phyloP scores from a whole-genome alignment of 2,113 vertebrate genomes.

The Sinocyclocheilus grahami region DNA sequence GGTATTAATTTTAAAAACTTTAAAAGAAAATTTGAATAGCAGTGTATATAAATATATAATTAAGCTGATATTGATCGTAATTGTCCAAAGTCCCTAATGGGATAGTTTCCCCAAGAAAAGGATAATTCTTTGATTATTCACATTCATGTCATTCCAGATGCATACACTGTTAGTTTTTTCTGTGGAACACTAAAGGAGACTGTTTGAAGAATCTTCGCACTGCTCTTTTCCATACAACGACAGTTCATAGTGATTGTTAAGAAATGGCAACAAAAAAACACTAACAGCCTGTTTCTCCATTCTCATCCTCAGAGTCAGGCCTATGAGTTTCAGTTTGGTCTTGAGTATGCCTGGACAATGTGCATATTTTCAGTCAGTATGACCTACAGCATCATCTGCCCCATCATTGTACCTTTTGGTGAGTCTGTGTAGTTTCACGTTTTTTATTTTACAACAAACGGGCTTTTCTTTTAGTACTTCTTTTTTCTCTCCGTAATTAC shows the following conservation, averaged over 20 bases:
- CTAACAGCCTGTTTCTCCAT: not conserved
- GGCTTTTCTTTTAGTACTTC: not conserved
- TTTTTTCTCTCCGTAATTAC: not conserved
- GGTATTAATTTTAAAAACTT: too few species aligned
- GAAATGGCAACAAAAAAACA: not conserved
- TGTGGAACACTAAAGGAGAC: not conserved
- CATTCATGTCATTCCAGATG: not conserved
- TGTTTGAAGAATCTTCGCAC: not conserved
- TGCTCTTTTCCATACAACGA: not conserved
- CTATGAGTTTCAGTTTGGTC: conserved; percentile 93
- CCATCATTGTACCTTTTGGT: conserved; percentile 96
- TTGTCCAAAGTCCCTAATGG: too few species aligned
- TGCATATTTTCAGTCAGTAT: conserved; percentile 93
- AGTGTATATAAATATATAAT: too few species aligned
- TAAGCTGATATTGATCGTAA: too few species aligned
- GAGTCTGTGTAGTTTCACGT: conserved; percentile 62
- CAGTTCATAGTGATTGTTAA: not conserved
- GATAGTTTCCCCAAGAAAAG: too few species aligned
- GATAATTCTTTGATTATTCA: too few species aligned
- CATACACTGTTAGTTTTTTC: not conserved
- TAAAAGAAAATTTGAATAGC: too few species aligned
- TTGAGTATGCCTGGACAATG: conserved; percentile 95
- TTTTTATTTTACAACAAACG: not conserved
- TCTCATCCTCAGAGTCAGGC: conserved; percentile 83
- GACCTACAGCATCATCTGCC: conserved; percentile 96